Evolutionary conservation across 30 jellyfish, hydroid and myxozoan species (phyloP), one percentile per base, ranked within the genome.

Genomic region (Cassiopea xamachana): DNA sequence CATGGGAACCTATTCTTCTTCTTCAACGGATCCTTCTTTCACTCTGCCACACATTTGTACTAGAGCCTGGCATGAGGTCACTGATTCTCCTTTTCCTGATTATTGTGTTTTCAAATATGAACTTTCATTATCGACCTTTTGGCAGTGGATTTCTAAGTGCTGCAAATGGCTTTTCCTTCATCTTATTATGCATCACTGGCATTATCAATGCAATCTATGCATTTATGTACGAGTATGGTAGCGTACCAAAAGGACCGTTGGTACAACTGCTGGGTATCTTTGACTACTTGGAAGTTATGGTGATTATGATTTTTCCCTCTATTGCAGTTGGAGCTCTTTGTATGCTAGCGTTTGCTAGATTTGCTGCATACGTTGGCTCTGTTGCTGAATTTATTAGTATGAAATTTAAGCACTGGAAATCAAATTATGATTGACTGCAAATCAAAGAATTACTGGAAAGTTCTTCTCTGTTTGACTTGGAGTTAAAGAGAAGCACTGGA

Each of bases 1-100:
- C 69, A 50, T 75, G 84, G 84, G 84, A 75, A 13, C 84, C 84
- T 1, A 27, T 75, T 39, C 39, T 75, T 6, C 60, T 75, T 46
- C 68, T 75, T 4, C 84, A 75, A 39, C 16, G 69, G 43, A 50
- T 75, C 69, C 19, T 75, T 44, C 84, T 75, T 13, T 55, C 48
- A 1, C 64, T 59, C n/a, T 46, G 60, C 46, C 84, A 75, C 39
- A 59, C 84, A 59, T 75, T 75, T 46, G 39, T 75, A 3, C 69
- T 45, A 75, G 69, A 75, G 3, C 84, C 84, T 3, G 84, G 16
- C 4, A 9, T 2, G 18, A 75, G 48, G 84, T 75, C 84, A 1
- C 48, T 75, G 69, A 7, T 59, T 6, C 68, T 75, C 3, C 84
- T 75, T 1, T 6, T 75, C 1, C 18, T 39, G 39, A 46, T 75